Percentiles rank a stretch among this genome's conserved stretches.
phyloP scores from a whole-genome alignment of 2,113 vertebrate species.

The Platysteira castanea region DNA sequence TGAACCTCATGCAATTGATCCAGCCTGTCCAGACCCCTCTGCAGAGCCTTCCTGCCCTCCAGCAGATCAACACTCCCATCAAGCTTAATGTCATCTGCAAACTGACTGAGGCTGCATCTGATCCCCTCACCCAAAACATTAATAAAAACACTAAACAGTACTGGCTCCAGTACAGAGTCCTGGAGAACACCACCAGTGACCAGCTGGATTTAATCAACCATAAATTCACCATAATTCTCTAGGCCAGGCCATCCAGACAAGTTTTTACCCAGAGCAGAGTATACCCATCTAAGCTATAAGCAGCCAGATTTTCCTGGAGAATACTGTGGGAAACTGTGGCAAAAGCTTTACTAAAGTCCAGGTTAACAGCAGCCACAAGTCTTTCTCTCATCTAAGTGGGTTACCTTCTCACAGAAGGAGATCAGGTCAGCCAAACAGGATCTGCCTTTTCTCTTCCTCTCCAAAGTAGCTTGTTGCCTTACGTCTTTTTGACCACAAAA shows the following conservation, averaged over 20 bases:
- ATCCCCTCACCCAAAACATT: accelerated
- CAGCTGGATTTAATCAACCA: not conserved
- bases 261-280: not conserved
- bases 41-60: not conserved
- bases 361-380: not conserved
- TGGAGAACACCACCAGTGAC: not conserved
- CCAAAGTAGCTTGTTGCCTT: not conserved
- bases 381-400: not conserved
- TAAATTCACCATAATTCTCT: not conserved
- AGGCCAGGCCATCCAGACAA: no score
- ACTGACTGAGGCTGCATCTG: not conserved
- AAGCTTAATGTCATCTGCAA: not conserved
- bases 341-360: not conserved
- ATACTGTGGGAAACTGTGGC: not conserved
- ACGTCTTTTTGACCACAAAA: not conserved
- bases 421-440: not conserved
- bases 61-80: not conserved
- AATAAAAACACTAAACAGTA: not conserved
- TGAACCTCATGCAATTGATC: not conserved
- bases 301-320: not conserved
- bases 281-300: not conserved
- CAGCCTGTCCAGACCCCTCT: not conserved
- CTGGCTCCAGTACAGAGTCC: not conserved
- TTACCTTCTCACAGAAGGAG: not conserved
- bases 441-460: not conserved